These are phyloP conservation scores for Python bivittatus DNA, from an alignment of 2,113 vertebrate genomes.

Conservation along the genomic window DNA sequence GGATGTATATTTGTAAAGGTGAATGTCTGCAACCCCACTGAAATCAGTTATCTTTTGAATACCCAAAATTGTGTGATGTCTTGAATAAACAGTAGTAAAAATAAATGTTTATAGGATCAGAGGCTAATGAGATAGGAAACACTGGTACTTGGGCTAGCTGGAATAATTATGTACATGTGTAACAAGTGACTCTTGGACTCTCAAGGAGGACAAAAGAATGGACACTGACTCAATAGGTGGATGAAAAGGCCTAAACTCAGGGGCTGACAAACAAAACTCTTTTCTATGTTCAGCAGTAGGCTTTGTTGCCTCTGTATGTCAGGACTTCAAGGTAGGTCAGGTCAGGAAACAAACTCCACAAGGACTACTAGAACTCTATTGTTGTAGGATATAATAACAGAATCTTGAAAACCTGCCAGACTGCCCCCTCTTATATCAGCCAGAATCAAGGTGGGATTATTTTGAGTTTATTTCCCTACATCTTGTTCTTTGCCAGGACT, in stretches of 20 bases:
- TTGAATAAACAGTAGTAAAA: slow-evolving; percentile 17
- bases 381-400: not conserved
- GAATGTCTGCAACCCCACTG: not conserved
- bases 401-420: not conserved
- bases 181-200: not conserved
- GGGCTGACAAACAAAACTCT: not conserved
- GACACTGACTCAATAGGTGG: not conserved
- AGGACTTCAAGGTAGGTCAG: not conserved
- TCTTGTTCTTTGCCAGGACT: not conserved
- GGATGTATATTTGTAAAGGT: slow-evolving; percentile 13
- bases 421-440: not conserved
- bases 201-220: not conserved
- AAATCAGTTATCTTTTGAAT: slow-evolving; percentile 23
- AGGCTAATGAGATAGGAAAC: not conserved
- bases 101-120: not conserved
- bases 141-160: not conserved
- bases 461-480: not conserved
- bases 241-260: not conserved
- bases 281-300: not conserved
- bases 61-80: not conserved
- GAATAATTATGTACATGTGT: not conserved
- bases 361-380: not conserved
- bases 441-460: not conserved
- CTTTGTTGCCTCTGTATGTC: not conserved
- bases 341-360: not conserved